These are phyloP conservation scores for Xanthia icteritia DNA, from an alignment of 2,888 invertebrate genomes.

Conservation along the genomic window DNA sequence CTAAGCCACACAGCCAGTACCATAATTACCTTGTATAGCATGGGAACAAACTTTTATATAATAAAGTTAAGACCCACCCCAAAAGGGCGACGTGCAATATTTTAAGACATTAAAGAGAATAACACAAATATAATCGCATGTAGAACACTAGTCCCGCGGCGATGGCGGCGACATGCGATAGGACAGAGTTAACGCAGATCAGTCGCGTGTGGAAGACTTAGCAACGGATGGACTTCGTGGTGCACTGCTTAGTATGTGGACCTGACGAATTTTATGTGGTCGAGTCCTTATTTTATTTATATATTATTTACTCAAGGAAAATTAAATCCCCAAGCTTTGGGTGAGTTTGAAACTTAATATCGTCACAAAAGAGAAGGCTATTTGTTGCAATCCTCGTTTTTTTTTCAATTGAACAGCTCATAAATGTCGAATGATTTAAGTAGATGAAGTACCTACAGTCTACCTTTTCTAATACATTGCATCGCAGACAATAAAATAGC, in stretches of 20 bases:
- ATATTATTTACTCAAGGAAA: neutral
- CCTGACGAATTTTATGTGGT: constrained; percentile 1
- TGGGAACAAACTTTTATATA: neutral
- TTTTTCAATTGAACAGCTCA: neutral
- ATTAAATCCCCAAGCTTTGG: neutral
- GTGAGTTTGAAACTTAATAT: neutral
- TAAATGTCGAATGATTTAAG: neutral
- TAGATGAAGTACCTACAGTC: neutral
- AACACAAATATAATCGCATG: constrained; percentile 64
- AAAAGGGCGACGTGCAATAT: constrained; percentile 40
- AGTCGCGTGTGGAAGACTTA: constrained; percentile 61
- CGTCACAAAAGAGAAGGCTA: neutral
- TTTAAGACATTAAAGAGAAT: constrained; percentile 48
- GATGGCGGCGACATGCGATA: constrained; percentile 59
- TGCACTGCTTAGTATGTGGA: neutral
- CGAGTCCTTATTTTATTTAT: too few species aligned
- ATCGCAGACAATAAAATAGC: neutral
- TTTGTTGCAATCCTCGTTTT: neutral
- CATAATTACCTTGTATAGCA: neutral
- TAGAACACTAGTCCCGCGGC: constrained; percentile 63
- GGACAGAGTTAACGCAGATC: constrained; percentile 51
- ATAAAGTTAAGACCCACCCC: constrained; percentile 14
- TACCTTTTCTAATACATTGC: neutral
- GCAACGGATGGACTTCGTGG: constrained; percentile 29
- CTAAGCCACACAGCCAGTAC: neutral